Conservation (phyloP, 2,797 vertebrate genomes). For the Netta rufina region DNA sequence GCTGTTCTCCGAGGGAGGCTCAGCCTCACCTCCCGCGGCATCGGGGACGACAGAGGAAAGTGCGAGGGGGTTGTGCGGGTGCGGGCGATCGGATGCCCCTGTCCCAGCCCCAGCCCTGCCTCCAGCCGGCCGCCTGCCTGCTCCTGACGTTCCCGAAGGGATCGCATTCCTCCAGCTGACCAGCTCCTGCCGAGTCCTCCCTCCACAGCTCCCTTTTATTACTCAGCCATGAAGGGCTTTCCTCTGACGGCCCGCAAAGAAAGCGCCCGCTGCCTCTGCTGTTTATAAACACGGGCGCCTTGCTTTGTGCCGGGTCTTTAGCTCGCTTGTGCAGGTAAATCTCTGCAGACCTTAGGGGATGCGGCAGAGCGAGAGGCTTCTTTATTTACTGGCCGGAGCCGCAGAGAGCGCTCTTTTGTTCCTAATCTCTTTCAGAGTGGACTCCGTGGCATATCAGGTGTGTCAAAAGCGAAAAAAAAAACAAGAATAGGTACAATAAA, state of each 20-base stretch:
- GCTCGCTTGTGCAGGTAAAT: neutral
- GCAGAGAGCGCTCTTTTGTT: neutral
- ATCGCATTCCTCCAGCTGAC: slow-evolving; percentile 27
- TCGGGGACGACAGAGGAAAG: neutral
- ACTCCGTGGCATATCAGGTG: slow-evolving; percentile 44
- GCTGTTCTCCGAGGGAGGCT: neutral
- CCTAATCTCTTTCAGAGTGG: neutral
- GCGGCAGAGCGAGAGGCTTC: neutral
- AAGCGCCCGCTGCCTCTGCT: neutral
- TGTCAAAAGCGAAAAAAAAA: slow-evolving; percentile 1
- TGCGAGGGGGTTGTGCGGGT: neutral
- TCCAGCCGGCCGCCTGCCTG: neutral
- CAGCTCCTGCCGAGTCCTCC: neutral
- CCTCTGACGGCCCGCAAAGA: neutral
- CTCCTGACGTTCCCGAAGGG: neutral
- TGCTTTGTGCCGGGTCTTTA: neutral
- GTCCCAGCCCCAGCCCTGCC: neutral
- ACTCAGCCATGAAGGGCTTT: neutral
- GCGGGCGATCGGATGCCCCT: neutral
- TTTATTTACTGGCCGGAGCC: neutral
- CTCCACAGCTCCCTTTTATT: neutral
- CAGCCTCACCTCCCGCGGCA: neutral
- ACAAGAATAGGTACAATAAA: neutral
- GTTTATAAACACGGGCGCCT: neutral
- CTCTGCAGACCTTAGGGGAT: neutral